Evolutionary conservation across 2,888 invertebrate species (phyloP), one percentile per base, ranked within the genome.

Genomic region (Yponomeuta malinellus): DNA sequence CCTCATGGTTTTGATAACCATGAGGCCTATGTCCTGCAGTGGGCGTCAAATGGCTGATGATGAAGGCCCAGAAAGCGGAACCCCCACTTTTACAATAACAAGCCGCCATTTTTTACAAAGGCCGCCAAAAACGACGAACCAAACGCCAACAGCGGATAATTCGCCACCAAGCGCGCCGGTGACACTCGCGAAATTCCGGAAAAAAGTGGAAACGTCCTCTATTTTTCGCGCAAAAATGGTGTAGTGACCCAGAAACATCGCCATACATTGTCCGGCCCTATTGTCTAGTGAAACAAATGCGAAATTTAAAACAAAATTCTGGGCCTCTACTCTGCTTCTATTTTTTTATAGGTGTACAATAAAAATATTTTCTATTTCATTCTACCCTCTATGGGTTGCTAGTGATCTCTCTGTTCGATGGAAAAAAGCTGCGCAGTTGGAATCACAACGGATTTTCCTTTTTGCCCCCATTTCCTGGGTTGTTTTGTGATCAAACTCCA

Each of bases 231-330:
- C 68, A 68, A 68, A 68, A 68, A 68, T 52, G 52, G 52, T 23
- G 68, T 12, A 52, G 48, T 68, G 68, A 68, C 68, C 68, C 52
- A 68, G 52, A 68, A 68, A 68, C 68, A 10, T n/a, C 33, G 33
- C 52, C 52, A 37, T 68, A 52, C 68, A 68, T 68, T 52, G 52
- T 31, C 68, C 68, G 23, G 31, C 10, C 15, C 67, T 48, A 68
- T 68, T 68, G 68, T 68, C 52, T 52, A 15, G 52, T 52, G 29
- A 68, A 31, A 68, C 68, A 52, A 52, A 68, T 59, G 15, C 48
- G 52, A 68, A 68, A 68, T 68, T 52, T 52, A 68, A 68, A 68
- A 68, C 23, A 68, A 52, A 68, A 68, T 52, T 8, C 52, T 59
- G 15, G 15, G 8, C 52, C 52, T 15, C 52, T 59, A 59, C 52